Conservation (phyloP, 1,140 invertebrate species). For the Leptopilina boulardi region DNA sequence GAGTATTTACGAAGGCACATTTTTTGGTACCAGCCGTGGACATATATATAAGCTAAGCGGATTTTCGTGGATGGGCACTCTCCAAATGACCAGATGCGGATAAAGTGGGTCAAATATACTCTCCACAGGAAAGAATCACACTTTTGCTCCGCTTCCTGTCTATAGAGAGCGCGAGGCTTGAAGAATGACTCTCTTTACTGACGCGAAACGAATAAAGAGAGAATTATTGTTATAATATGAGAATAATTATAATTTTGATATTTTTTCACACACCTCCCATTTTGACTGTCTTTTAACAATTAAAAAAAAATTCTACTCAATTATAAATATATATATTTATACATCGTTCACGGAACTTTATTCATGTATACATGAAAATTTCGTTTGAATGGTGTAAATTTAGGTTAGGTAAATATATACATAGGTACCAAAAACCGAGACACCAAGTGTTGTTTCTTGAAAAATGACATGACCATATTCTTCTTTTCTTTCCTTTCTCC, state of each 20-base stretch:
- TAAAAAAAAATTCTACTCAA: not conserved
- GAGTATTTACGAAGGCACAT: not conserved
- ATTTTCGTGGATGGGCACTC: slow-evolving; percentile 43
- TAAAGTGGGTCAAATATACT: slow-evolving; percentile 19
- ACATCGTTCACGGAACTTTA: not conserved
- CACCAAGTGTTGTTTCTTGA: not conserved
- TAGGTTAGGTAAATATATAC: not conserved
- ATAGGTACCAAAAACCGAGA: not conserved
- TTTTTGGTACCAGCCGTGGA: slow-evolving; percentile 15
- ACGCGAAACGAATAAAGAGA: not conserved
- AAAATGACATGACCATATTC: too few relatives aligned
- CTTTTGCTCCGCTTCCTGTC: slow-evolving; percentile 22
- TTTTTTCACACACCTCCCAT: not conserved
- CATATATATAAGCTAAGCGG: not conserved
- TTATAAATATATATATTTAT: too few relatives aligned
- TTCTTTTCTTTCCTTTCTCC: not conserved
- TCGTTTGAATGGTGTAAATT: not conserved
- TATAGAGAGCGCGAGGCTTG: too few relatives aligned
- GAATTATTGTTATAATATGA: not conserved
- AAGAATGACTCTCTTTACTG: slow-evolving; percentile 9
- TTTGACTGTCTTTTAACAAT: not conserved
- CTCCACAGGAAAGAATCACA: slow-evolving; percentile 28
- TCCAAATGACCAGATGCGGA: not conserved
- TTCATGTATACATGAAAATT: not conserved
- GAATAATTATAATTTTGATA: slow-evolving; percentile 2